Evolutionary conservation across 2,888 invertebrate genomes (phyloP).

Genomic region (Pseudeuparius sepicola): DNA sequence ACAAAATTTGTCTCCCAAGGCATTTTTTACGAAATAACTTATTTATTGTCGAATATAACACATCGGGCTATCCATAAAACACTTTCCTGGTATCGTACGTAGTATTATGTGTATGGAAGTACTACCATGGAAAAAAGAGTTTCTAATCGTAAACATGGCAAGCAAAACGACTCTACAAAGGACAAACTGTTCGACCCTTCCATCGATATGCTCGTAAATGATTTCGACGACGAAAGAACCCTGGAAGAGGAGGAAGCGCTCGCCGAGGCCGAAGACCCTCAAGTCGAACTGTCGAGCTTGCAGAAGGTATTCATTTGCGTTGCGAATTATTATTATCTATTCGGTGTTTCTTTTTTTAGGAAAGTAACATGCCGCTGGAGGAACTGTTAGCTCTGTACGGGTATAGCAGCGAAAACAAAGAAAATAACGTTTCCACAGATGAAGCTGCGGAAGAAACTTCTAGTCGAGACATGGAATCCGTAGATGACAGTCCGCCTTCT

Average conservation of each 20-base stretch:
- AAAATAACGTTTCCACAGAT: slow-evolving; percentile 36
- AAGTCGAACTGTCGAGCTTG: slow-evolving; percentile 79
- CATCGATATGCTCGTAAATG: slow-evolving; percentile 94
- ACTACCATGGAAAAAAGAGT: too few relatives aligned
- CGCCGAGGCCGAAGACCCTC: slow-evolving; percentile 75
- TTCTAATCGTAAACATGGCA: too few relatives aligned
- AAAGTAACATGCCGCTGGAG: slow-evolving; percentile 94
- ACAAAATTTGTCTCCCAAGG: too few relatives aligned
- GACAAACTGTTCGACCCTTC: slow-evolving; percentile 77
- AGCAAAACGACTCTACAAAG: slow-evolving; percentile 39
- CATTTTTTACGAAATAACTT: too few relatives aligned
- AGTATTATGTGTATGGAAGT: too few relatives aligned
- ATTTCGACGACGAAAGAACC: slow-evolving; percentile 95
- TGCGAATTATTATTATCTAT: not conserved
- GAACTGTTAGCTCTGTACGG: slow-evolving; percentile 86
- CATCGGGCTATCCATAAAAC: too few relatives aligned
- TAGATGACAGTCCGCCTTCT: slow-evolving; percentile 28
- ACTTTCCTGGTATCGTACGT: too few relatives aligned
- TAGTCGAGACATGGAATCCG: slow-evolving; percentile 14
- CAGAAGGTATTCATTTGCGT: slow-evolving; percentile 50
- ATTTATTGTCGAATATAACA: too few relatives aligned
- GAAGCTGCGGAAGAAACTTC: slow-evolving; percentile 41
- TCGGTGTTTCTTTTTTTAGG: slow-evolving; percentile 40
- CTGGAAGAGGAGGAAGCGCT: slow-evolving; percentile 94
- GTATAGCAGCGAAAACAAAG: slow-evolving; percentile 40